Evolutionary conservation across 2,888 invertebrate genomes (phyloP).

Genomic region (Lycia hirtaria): DNA sequence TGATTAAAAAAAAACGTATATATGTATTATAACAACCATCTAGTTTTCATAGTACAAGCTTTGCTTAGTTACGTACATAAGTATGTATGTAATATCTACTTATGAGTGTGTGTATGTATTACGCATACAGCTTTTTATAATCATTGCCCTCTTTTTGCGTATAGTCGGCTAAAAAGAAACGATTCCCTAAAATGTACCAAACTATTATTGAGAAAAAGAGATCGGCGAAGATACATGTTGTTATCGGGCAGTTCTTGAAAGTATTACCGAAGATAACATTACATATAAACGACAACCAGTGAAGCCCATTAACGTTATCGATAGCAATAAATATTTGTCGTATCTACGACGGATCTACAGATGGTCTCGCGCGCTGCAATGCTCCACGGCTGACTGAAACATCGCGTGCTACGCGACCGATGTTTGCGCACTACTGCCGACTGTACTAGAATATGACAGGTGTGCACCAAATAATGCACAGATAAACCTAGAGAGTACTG

Average conservation of each 20-base stretch:
- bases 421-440: neutral
- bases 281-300: conserved; percentile 16
- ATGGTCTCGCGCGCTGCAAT: conserved; percentile 9
- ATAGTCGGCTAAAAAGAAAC: no score
- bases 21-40: no score
- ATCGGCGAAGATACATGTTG: conserved; percentile 1
- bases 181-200: neutral
- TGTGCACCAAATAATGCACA: neutral
- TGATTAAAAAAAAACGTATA: no score
- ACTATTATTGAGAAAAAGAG: neutral
- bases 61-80: no score
- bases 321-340: conserved; percentile 20
- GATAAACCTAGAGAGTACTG: neutral
- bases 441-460: no score
- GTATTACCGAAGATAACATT: neutral
- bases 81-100: no score
- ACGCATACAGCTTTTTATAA: no score
- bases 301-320: conserved; percentile 26
- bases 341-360: conserved; percentile 21
- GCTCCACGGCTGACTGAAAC: neutral
- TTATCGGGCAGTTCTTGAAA: neutral
- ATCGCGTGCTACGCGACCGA: conserved; percentile 7
- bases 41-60: no score
- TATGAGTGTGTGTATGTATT: no score
- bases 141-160: no score